Evolutionary conservation across 2,113 vertebrate species (phyloP), one percentile per base, ranked within the genome.

Genomic region (Echinops telfairi): DNA sequence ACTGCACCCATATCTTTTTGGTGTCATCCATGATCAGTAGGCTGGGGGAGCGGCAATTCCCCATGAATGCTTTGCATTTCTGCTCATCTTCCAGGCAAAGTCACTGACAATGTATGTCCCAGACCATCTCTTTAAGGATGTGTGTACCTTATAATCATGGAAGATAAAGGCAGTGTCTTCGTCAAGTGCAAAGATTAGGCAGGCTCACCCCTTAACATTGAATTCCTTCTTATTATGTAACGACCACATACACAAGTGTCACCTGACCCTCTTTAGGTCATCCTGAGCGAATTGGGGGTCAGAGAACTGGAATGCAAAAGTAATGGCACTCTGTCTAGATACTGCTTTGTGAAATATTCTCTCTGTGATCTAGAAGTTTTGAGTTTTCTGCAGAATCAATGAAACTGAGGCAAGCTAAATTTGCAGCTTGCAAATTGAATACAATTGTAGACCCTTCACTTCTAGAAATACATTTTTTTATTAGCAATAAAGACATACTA

Each of bases 21-120:
- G 27, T 36, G 36, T 27, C 19, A 27, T 27, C 7, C 6, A 3
- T 33, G 27, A 29, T 16, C 4, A 12, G 12, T 19, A 68, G 40
- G 40, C 15, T 27, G 27, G 22, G 2, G 20, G 31, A 2, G 38
- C 20, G 8, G 9, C 16, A 81, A 3, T 62, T 58, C 38, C 20
- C 3, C n/a, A 2, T 0, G 0, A 29, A 2, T 29, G 15, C 1
- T 3, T 64, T 40, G 12, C 2, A 62, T 23, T n/a, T 81, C n/a
- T 85, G 40, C 57, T 27, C 27, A 27, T 12, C 8, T 57, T 57
- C 11, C 29, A 38, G 77, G 12, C 12, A 64, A 16, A 38, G 10
- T 73, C 60, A 16, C 53, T 2, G 31, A 27, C 2, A 16, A 0
- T 78, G 4, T 76, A 78, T 71, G 3, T 31, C 40, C n/a, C 64